Conservation (phyloP, 2,888 invertebrate genomes). For the Heteromurus nitidus region DNA sequence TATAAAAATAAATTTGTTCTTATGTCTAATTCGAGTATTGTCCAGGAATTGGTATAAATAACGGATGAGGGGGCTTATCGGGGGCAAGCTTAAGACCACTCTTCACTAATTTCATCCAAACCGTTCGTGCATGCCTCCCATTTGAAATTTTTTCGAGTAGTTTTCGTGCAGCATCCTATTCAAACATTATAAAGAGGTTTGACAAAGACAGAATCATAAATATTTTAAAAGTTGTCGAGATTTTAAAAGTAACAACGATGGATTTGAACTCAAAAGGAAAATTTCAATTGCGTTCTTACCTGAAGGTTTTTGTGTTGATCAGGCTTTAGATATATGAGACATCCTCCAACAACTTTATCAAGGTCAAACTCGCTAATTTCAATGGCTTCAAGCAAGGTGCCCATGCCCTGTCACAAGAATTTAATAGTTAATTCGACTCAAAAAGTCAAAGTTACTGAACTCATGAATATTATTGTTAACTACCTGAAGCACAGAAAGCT, state of each 20-base stretch:
- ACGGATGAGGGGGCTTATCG: constrained; percentile 13
- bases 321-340: constrained; percentile 66
- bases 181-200: too few species aligned
- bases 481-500: constrained; percentile 69
- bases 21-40: too few species aligned
- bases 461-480: too few species aligned
- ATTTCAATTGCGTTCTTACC: constrained; percentile 60
- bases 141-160: constrained; percentile 55
- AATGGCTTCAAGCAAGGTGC: constrained; percentile 62
- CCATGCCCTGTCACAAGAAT: constrained; percentile 64
- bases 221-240: not conserved
- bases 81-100: constrained; percentile 40
- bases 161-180: constrained; percentile 67
- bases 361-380: constrained; percentile 70
- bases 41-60: too few species aligned
- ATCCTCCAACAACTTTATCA: constrained; percentile 69
- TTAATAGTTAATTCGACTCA: not conserved
- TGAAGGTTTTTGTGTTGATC: constrained; percentile 71
- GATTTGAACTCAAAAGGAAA: too few species aligned
- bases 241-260: not conserved
- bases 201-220: not conserved
- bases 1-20: too few species aligned
- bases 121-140: constrained; percentile 53
- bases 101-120: constrained; percentile 70
- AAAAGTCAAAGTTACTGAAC: too few species aligned